Conservation (phyloP, 2,113 vertebrate species). For the Platanista minor region DNA sequence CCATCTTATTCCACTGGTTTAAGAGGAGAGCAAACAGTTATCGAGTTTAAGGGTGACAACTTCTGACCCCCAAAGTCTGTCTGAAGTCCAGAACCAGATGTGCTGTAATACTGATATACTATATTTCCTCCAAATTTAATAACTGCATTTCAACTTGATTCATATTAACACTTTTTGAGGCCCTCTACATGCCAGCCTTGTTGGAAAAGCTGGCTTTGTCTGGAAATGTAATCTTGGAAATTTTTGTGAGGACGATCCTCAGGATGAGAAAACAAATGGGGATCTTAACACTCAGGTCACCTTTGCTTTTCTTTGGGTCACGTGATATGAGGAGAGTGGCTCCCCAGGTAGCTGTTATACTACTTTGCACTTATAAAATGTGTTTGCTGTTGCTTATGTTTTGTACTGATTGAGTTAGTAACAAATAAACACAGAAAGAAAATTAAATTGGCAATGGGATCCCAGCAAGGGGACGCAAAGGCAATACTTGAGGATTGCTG, state of each 20-base stretch:
- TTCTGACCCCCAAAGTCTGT: background rate
- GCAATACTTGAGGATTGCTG: background rate
- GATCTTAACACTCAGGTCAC: background rate
- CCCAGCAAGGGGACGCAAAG: constrained; percentile 5
- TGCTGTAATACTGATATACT: background rate
- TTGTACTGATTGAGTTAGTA: constrained; percentile 42
- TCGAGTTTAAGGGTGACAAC: background rate
- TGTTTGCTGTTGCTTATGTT: constrained; percentile 29
- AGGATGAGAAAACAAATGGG: background rate
- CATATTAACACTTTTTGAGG: background rate
- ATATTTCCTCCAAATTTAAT: background rate
- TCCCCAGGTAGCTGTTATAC: background rate
- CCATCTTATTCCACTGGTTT: background rate
- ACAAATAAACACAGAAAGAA: constrained; percentile 53
- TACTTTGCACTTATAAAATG: background rate
- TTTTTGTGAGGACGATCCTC: background rate
- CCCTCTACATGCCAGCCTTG: background rate
- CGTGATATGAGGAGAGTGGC: background rate
- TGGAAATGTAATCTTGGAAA: background rate
- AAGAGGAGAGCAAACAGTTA: background rate
- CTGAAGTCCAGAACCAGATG: background rate
- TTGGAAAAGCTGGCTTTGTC: constrained; percentile 1
- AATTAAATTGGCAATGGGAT: constrained; percentile 45
- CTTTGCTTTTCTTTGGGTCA: background rate
- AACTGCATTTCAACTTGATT: background rate